These are phyloP conservation scores for Aricia agestis DNA, from an alignment of 1,140 invertebrate species.

Conservation along the genomic window DNA sequence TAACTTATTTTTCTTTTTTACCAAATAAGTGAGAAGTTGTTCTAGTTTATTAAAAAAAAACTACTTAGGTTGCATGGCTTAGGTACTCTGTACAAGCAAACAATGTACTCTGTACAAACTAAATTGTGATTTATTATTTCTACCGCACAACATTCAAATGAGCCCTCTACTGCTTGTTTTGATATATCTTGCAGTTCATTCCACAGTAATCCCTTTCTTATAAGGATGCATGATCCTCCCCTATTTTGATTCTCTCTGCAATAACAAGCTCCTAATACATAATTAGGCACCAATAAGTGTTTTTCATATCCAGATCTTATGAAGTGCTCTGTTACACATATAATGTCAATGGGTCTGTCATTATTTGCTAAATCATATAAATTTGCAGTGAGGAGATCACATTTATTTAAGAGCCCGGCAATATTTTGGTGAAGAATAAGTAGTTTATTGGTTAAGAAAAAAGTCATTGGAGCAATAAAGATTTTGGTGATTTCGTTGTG, in stretches of 20 bases:
- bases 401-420: background rate
- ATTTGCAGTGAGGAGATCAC: no score
- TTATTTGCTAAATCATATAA: background rate
- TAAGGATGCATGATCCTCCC: background rate
- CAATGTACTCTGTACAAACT: background rate
- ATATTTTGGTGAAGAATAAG: background rate
- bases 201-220: background rate
- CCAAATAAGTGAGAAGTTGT: no score
- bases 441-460: background rate
- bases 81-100: background rate
- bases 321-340: background rate
- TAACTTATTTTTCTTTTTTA: no score
- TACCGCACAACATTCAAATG: background rate
- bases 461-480: background rate
- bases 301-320: background rate
- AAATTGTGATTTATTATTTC: background rate
- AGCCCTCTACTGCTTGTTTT: background rate
- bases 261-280: background rate
- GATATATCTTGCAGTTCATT: background rate
- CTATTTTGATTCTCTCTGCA: background rate
- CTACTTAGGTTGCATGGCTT: background rate
- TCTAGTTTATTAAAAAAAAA: background rate
- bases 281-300: background rate
- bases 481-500: background rate
- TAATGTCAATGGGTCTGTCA: background rate